Evolutionary conservation across 2,888 invertebrate species (phyloP).

Genomic region (Spisula subtruncata): DNA sequence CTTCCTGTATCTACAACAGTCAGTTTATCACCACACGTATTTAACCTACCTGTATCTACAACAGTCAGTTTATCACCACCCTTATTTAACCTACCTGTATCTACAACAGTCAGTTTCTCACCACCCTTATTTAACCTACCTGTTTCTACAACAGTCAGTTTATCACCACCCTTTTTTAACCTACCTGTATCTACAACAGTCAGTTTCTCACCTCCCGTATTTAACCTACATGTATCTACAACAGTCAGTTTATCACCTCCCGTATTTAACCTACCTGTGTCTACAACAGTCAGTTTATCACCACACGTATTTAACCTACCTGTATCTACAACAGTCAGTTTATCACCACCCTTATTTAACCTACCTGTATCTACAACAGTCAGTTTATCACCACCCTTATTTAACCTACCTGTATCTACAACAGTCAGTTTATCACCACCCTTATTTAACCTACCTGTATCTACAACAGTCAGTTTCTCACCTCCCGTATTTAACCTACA

Average conservation of each 20-base stretch:
- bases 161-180: slow-evolving; percentile 92
- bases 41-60: slow-evolving; percentile 91
- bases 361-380: slow-evolving; percentile 92
- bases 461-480: slow-evolving; percentile 91
- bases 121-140: slow-evolving; percentile 92
- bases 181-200: slow-evolving; percentile 92
- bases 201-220: slow-evolving; percentile 92
- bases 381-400: slow-evolving; percentile 92
- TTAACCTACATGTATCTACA: slow-evolving; percentile 91
- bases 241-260: slow-evolving; percentile 92
- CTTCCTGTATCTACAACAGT: slow-evolving; percentile 92
- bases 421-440: slow-evolving; percentile 92
- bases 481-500: slow-evolving; percentile 92
- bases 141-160: slow-evolving; percentile 92
- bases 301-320: slow-evolving; percentile 92
- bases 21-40: slow-evolving; percentile 92
- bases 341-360: slow-evolving; percentile 92
- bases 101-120: slow-evolving; percentile 91
- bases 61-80: slow-evolving; percentile 92
- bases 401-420: slow-evolving; percentile 91
- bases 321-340: slow-evolving; percentile 92
- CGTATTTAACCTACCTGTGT: slow-evolving; percentile 91
- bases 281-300: slow-evolving; percentile 91
- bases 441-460: slow-evolving; percentile 91
- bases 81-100: slow-evolving; percentile 91